Percentiles rank a stretch among this genome's conserved stretches.
Evolutionary conservation across 2,888 invertebrate species (phyloP).

Genomic region (Eulithis testata): DNA sequence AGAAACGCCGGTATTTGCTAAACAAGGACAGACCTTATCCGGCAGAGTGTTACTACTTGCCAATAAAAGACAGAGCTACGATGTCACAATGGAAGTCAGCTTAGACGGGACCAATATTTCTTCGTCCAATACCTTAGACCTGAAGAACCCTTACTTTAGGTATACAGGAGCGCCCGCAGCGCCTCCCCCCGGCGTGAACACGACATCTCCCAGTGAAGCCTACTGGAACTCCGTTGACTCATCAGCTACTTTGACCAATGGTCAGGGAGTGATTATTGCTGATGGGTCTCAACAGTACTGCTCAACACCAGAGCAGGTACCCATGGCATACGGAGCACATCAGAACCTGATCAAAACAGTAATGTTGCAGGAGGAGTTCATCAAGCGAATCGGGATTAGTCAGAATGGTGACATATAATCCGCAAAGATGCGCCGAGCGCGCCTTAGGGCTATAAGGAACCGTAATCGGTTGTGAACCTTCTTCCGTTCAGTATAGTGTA

Average conservation of each 20-base stretch:
- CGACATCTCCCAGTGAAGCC: constrained; percentile 96
- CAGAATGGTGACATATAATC: constrained; percentile 84
- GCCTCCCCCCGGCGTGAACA: constrained; percentile 96
- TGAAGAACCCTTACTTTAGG: constrained; percentile 99
- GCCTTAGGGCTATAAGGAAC: constrained; percentile 80
- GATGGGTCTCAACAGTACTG: constrained; percentile 76
- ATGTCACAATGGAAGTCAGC: constrained; percentile 97
- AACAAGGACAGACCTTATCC: constrained; percentile 95
- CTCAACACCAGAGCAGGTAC: constrained; percentile 69
- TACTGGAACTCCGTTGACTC: constrained; percentile 95
- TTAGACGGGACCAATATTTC: constrained; percentile 94
- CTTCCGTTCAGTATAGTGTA: constrained; percentile 79
- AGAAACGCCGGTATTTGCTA: constrained; percentile 96
- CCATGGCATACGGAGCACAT: constrained; percentile 70
- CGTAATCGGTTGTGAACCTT: constrained; percentile 82
- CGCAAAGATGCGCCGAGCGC: constrained; percentile 79
- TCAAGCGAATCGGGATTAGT: constrained; percentile 81
- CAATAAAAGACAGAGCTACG: constrained; percentile 99
- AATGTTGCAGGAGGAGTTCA: constrained; percentile 82
- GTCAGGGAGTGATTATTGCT: constrained; percentile 73
- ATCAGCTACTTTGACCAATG: constrained; percentile 82
- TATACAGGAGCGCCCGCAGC: constrained; percentile 97
- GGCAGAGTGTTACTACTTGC: constrained; percentile 95
- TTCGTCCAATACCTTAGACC: constrained; percentile 96
- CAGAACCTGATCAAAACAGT: constrained; percentile 81